Evolutionary conservation across 2,113 vertebrate species (phyloP).

Genomic region (Naja naja): DNA sequence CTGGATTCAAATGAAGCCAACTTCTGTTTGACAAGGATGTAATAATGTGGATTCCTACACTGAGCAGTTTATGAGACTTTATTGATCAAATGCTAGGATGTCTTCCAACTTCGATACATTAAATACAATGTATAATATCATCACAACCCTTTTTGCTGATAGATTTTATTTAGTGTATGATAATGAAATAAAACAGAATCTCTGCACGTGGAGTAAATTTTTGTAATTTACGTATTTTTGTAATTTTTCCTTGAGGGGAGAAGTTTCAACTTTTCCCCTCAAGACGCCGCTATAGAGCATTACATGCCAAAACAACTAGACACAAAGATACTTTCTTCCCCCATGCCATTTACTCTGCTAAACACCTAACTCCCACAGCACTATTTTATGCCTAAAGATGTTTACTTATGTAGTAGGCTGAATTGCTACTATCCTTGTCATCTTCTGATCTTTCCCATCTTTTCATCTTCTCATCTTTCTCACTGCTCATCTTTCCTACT

Average conservation of each 20-base stretch:
- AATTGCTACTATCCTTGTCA: background rate
- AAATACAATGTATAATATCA: background rate
- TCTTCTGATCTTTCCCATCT: background rate
- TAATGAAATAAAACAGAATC: background rate
- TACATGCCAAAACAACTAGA: no score
- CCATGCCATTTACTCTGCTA: background rate
- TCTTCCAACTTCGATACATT: background rate
- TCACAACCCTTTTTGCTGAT: background rate
- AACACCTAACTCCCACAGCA: background rate
- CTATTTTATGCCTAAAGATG: background rate
- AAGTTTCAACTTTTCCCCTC: no score
- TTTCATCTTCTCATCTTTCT: background rate
- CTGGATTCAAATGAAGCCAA: background rate
- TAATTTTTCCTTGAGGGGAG: background rate
- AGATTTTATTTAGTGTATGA: background rate
- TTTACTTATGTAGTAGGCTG: background rate
- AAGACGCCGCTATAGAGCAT: no score
- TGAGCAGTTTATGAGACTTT: background rate
- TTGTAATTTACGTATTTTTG: background rate
- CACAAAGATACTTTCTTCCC: no score
- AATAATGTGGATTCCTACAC: background rate
- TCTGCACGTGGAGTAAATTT: background rate
- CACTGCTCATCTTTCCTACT: background rate
- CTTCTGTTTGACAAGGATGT: background rate
- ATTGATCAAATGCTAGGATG: background rate